These are phyloP conservation scores for Drosophila macrospina DNA, from an alignment of 2,888 invertebrate species.

Conservation along the genomic window DNA sequence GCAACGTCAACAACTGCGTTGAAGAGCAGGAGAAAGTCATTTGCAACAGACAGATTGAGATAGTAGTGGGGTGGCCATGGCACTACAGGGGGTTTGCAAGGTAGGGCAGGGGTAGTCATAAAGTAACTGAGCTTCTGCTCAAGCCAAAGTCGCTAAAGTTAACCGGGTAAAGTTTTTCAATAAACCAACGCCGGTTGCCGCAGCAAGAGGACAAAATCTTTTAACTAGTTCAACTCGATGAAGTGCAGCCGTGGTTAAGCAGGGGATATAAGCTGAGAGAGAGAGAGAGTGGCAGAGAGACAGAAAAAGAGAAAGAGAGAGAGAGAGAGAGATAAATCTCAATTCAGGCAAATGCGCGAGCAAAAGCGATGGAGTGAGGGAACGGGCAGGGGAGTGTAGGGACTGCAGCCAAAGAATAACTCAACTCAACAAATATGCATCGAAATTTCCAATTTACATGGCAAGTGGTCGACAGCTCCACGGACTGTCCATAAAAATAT, in stretches of 20 bases:
- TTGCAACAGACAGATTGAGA: conserved; percentile 10
- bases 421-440: conserved; percentile 68
- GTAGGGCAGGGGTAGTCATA: background rate
- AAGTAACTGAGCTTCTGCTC: conserved; percentile 32
- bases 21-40: conserved; percentile 10
- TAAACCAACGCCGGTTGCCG: conserved; percentile 54
- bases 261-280: background rate
- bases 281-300: background rate
- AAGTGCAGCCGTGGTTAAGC: conserved; percentile 39
- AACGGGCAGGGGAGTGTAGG: no score
- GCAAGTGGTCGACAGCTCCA: conserved; percentile 38
- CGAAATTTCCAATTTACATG: conserved; percentile 77
- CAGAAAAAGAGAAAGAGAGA: background rate
- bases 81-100: no score
- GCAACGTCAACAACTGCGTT: conserved; percentile 46
- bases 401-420: conserved; percentile 54
- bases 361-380: background rate
- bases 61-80: background rate
- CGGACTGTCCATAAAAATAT: conserved; percentile 49
- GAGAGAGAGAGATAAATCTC: conserved; percentile 10
- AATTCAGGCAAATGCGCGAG: conserved; percentile 1
- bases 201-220: conserved; percentile 61
- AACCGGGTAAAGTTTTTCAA: conserved; percentile 69
- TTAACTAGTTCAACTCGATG: conserved; percentile 71
- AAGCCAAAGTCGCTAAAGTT: conserved; percentile 43